Conservation (phyloP, 1,140 invertebrate species). For the Reticulitermes speratus region DNA sequence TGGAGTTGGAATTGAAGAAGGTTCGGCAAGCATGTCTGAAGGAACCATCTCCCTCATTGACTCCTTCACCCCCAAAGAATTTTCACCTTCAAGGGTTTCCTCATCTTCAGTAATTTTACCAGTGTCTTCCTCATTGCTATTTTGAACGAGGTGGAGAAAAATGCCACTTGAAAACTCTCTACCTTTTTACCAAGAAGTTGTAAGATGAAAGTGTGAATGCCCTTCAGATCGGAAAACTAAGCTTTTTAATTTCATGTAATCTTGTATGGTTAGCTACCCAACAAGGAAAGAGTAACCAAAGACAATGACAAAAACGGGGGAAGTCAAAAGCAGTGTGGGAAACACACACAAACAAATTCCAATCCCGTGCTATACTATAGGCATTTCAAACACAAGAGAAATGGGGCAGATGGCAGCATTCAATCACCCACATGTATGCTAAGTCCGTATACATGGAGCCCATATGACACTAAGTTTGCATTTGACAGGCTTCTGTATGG, state of each 20-base stretch:
- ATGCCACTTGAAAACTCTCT: neutral
- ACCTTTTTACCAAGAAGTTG: neutral
- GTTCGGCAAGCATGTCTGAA: conserved; percentile 20
- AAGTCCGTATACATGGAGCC: neutral
- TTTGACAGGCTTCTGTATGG: neutral
- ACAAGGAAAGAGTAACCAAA: neutral
- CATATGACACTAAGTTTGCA: neutral
- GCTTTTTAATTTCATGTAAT: neutral
- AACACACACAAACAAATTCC: conserved; percentile 12
- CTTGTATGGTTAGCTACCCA: neutral
- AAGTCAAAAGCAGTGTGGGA: neutral
- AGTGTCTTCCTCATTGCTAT: conserved; percentile 48
- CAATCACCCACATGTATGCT: conserved; percentile 16
- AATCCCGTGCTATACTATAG: neutral
- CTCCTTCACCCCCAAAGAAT: conserved; percentile 12
- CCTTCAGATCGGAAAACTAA: neutral
- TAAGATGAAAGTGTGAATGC: neutral
- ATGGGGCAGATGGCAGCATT: neutral
- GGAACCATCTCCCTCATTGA: neutral
- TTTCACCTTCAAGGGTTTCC: conserved; percentile 46
- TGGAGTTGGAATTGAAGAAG: conserved; percentile 23
- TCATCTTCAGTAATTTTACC: conserved; percentile 47
- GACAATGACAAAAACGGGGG: neutral
- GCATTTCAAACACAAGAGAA: neutral
- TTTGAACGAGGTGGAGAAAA: neutral